Evolutionary conservation across 2,888 invertebrate genomes (phyloP).

Genomic region (Bursaphelenchus okinawaensis): DNA sequence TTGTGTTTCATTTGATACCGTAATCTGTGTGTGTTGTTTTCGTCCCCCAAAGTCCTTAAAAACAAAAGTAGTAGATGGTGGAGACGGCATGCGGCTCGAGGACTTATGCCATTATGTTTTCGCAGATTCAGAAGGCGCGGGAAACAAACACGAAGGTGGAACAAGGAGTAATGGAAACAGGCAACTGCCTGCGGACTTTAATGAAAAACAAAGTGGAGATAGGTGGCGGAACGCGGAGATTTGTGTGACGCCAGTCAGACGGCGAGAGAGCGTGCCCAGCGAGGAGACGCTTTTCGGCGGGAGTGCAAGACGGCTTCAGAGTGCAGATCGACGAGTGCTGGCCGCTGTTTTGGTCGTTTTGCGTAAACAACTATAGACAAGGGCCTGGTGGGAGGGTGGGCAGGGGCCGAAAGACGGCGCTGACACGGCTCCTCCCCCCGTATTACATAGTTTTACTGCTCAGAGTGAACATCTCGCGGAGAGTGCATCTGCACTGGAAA

Average conservation of each 20-base stretch:
- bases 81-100: not conserved
- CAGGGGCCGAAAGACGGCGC: not conserved
- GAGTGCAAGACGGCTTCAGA: not conserved
- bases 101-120: not conserved
- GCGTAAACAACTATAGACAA: not conserved
- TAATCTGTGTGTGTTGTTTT: not conserved
- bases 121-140: not conserved
- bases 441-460: not conserved
- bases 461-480: not conserved
- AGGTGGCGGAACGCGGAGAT: not conserved
- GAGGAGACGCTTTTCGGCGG: not conserved
- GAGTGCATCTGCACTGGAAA: not conserved
- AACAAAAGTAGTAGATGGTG: not conserved
- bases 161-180: not conserved
- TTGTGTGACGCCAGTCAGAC: not conserved
- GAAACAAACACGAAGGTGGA: not conserved
- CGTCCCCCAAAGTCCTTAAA: not conserved
- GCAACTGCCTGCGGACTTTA: not conserved
- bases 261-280: not conserved
- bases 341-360: not conserved
- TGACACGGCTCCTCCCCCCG: not conserved
- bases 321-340: not conserved
- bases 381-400: not conserved
- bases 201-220: not conserved
- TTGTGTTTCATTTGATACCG: not conserved